phyloP scores from a whole-genome alignment of 2,888 invertebrate genomes.

The Odontocolon sp. region DNA sequence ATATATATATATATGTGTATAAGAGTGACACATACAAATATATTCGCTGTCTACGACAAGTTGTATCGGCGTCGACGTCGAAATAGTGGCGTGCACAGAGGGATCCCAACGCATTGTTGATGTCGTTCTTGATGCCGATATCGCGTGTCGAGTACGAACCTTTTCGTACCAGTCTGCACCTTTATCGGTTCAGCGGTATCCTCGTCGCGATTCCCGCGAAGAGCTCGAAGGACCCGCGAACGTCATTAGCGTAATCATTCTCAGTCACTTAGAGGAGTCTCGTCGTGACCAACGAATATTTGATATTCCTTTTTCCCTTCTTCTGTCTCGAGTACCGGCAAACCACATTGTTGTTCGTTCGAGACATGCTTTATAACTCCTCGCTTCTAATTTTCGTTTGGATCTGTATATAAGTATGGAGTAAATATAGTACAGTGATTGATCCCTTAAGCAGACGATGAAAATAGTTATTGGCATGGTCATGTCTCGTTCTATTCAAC shows the following conservation, averaged over 20 bases:
- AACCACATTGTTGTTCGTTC: constrained; percentile 19
- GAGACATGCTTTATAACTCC: constrained; percentile 19
- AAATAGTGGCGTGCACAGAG: constrained; percentile 18
- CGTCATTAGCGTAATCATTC: constrained; percentile 77
- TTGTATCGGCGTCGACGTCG: constrained; percentile 48
- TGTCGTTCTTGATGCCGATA: constrained; percentile 73
- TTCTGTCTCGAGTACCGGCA: constrained; percentile 29
- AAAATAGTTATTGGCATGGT: too few species aligned
- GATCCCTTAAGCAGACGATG: too few species aligned
- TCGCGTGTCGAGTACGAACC: constrained; percentile 72
- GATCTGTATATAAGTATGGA: constrained; percentile 3
- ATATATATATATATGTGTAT: neutral
- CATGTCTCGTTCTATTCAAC: too few species aligned
- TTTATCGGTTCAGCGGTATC: constrained; percentile 57
- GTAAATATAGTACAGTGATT: too few species aligned
- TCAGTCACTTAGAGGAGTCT: constrained; percentile 69
- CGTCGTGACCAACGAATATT: constrained; percentile 50
- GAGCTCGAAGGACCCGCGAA: constrained; percentile 32
- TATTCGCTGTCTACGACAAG: constrained; percentile 19
- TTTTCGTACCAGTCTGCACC: constrained; percentile 75
- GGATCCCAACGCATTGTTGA: constrained; percentile 58
- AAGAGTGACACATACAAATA: constrained; percentile 61
- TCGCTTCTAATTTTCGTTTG: constrained; percentile 54
- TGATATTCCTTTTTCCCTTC: constrained; percentile 23
- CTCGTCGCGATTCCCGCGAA: neutral